These are phyloP conservation scores for Cosmopolites sordidus DNA, from an alignment of 2,888 invertebrate species.

Conservation along the genomic window DNA sequence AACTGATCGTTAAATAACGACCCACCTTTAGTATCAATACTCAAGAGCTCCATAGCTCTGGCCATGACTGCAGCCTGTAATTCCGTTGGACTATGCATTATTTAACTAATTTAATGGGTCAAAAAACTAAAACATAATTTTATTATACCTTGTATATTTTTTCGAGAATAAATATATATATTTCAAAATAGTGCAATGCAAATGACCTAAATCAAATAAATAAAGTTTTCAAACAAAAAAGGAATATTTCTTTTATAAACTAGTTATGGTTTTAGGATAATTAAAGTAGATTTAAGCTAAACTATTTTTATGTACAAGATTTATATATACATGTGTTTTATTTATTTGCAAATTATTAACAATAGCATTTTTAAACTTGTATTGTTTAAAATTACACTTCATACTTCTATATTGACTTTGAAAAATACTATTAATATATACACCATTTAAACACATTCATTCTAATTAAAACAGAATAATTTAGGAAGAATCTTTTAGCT, in stretches of 20 bases:
- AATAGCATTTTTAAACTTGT: not conserved
- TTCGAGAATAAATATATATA: constrained; percentile 14
- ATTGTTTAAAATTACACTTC: not conserved
- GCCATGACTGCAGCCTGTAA: too few relatives aligned
- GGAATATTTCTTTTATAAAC: constrained; percentile 8
- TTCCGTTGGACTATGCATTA: too few relatives aligned
- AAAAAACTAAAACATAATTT: not conserved
- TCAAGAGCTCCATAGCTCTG: too few relatives aligned
- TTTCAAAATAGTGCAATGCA: constrained; percentile 10
- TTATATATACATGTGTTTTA: constrained; percentile 16
- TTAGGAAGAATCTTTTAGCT: too few relatives aligned
- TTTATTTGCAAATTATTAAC: not conserved
- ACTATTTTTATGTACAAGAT: constrained; percentile 18
- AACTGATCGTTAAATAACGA: too few relatives aligned
- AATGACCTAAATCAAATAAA: constrained; percentile 10
- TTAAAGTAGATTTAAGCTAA: not conserved
- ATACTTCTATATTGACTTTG: constrained; percentile 21
- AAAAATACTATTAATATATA: constrained; percentile 20
- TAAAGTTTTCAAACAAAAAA: constrained; percentile 10
- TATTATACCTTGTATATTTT: constrained; percentile 27
- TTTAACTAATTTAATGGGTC: not conserved
- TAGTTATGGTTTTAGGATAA: constrained; percentile 8
- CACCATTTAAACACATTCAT: too few relatives aligned
- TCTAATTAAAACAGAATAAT: too few relatives aligned
- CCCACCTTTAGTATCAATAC: too few relatives aligned